phyloP scores from a whole-genome alignment of 2,797 vertebrate species.

The Hemibagrus guttatus region DNA sequence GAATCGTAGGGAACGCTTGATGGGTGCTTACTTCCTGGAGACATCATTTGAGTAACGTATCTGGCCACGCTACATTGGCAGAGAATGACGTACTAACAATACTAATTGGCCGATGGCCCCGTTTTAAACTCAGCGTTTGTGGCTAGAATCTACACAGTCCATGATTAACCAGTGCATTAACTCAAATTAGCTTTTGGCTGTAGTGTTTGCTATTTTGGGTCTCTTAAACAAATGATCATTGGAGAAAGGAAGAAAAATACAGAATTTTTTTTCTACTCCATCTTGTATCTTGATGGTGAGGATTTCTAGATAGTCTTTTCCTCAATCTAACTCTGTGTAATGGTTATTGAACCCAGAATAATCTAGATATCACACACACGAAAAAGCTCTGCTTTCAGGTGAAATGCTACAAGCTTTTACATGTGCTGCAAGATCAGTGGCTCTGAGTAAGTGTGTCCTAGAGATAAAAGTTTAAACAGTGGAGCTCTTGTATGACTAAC shows the following conservation, averaged over 20 bases:
- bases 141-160: background rate
- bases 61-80: too few species aligned
- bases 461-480: background rate
- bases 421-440: background rate
- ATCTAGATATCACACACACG: too few species aligned
- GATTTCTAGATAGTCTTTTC: background rate
- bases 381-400: background rate
- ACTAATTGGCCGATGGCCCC: background rate
- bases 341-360: background rate
- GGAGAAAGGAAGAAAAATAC: background rate
- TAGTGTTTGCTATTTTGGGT: background rate
- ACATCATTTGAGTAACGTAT: background rate
- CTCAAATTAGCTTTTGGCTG: background rate
- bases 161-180: background rate
- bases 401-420: background rate
- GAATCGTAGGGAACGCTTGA: background rate
- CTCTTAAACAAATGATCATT: background rate
- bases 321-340: background rate
- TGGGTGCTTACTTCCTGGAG: constrained; percentile 6
- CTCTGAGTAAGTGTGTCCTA: background rate
- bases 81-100: background rate
- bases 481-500: background rate
- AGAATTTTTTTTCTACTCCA: background rate
- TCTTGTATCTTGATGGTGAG: background rate
- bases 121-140: background rate